Evolutionary conservation across 1,140 invertebrate genomes (phyloP).

Genomic region (Bemisia tabaci): DNA sequence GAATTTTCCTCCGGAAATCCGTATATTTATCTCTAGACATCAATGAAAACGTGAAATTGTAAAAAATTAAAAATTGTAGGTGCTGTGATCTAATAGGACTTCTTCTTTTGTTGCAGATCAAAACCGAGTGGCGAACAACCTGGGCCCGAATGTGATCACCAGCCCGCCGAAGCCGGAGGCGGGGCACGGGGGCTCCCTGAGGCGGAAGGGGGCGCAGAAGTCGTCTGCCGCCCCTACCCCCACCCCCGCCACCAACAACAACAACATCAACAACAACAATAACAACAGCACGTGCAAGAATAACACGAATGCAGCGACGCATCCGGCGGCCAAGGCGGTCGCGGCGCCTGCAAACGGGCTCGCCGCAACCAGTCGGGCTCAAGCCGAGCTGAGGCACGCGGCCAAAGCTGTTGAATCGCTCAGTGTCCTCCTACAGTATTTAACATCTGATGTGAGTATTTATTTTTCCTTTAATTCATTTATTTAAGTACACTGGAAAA

Average conservation of each 20-base stretch:
- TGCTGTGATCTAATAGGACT: too few relatives aligned
- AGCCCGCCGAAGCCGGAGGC: constrained; percentile 1
- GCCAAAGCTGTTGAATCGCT: constrained; percentile 45
- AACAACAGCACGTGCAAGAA: not conserved
- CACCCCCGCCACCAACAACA: not conserved
- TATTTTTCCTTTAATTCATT: not conserved
- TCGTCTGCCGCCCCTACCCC: not conserved
- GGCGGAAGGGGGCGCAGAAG: constrained; percentile 3
- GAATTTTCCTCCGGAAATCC: too few relatives aligned
- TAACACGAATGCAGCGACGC: not conserved
- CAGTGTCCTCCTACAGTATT: constrained; percentile 51
- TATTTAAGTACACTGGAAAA: too few relatives aligned
- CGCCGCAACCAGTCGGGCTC: constrained; percentile 6
- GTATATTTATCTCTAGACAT: too few relatives aligned
- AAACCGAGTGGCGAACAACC: constrained; percentile 15
- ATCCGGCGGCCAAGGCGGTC: constrained; percentile 1
- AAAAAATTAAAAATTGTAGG: too few relatives aligned
- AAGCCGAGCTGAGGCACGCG: constrained; percentile 23
- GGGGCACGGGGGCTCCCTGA: not conserved
- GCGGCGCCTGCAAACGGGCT: constrained; percentile 7
- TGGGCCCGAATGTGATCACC: not conserved
- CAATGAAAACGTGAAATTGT: too few relatives aligned
- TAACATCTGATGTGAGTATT: constrained; percentile 49
- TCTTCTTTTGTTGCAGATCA: too few relatives aligned
- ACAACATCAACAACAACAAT: not conserved